Evolutionary conservation across 2,888 invertebrate species (phyloP), one percentile per base, ranked within the genome.

Genomic region (Andrena bucephala): DNA sequence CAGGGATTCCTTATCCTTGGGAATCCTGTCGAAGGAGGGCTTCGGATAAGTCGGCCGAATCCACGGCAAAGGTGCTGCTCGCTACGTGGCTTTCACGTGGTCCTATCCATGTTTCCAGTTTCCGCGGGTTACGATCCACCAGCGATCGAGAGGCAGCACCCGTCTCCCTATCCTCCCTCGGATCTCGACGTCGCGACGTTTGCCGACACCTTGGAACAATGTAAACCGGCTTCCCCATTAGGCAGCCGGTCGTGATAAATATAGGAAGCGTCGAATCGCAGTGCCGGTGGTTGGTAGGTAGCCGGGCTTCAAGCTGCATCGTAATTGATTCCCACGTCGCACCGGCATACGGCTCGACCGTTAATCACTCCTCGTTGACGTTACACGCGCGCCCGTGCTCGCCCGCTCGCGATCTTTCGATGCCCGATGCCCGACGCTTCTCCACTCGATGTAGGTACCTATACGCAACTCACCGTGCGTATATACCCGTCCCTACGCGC

Each of bases 321-420:
- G 75, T 78, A 79, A 87, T 87, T 81, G 80, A 87, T 82, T 83
- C 59, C 77, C 80, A 60, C 79, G 68, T 79, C 60, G 48, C 42
- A 27, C 42, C 67, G 42, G 60, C 83, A 77, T 52, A 72, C 48
- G 69, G 31, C 16, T 27, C 62, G 77, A n/a, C 48, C 81, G 82
- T 81, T 82, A 74, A 87, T 86, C 81, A 75, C 63, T 50, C 60
- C 4, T 16, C 52, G 48, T 63, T 31, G 70, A 76, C 63, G 83
- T 67, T 62, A 36, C 77, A 57, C 62, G 71, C 16, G 7, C 36
- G 48, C 69, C 27, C 29, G 27, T 33, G 60, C 29, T n/a, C 36
- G 68, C 48, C 54, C n/a, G 27, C 42, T 10, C 62, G 71, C 65
- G 33, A 10, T 54, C 59, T 63, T 13, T 42, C 42, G 42, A 42